Percentiles rank a stretch among this genome's conserved stretches.
Conservation (phyloP, 2,797 vertebrate species). For the Uromys caudimaculatus region DNA sequence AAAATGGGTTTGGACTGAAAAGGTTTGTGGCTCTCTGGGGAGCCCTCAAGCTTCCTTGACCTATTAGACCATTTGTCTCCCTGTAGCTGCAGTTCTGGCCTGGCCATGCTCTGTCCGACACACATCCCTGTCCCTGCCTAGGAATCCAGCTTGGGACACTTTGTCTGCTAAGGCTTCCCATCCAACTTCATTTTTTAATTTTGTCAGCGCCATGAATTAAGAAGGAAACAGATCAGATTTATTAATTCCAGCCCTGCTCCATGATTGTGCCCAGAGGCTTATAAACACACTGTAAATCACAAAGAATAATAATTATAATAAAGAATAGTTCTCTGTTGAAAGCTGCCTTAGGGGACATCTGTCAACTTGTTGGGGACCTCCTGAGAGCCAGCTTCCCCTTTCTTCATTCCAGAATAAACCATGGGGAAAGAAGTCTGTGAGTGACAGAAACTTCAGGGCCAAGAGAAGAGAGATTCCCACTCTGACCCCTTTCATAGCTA, state of each 20-base stretch:
- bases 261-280: conserved; percentile 66
- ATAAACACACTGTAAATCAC: conserved; percentile 64
- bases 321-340: conserved; percentile 65
- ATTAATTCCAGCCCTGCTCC: conserved; percentile 59
- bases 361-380: conserved; percentile 55
- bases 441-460: conserved; percentile 37
- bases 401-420: conserved; percentile 58
- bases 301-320: conserved; percentile 67
- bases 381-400: conserved; percentile 54
- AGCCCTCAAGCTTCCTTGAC: background rate
- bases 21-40: background rate
- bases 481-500: background rate
- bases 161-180: conserved; percentile 4
- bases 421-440: conserved; percentile 29
- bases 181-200: conserved; percentile 61
- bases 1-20: background rate
- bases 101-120: background rate
- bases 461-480: background rate
- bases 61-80: background rate
- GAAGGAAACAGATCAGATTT: conserved; percentile 60
- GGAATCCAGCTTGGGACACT: background rate
- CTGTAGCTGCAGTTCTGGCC: background rate
- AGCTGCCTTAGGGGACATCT: conserved; percentile 65
- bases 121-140: rapidly evolving
- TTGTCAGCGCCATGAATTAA: conserved; percentile 68